Evolutionary conservation across 1,140 invertebrate species (phyloP).

Genomic region (Frieseomelitta varia): DNA sequence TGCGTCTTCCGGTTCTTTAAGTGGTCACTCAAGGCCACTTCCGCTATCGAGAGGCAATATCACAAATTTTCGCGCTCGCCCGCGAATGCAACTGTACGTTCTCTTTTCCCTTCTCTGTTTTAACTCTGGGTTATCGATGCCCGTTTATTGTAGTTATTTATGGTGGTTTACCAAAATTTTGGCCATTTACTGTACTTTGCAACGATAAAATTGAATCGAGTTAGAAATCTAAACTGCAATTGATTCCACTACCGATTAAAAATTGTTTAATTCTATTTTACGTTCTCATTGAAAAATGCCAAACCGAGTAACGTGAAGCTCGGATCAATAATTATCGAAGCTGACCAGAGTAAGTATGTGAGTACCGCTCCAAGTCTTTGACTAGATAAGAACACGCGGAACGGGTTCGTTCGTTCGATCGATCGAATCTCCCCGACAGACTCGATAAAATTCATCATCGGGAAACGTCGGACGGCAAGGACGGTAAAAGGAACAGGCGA

Average conservation of each 20-base stretch:
- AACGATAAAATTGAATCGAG: too few relatives aligned
- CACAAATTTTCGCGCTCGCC: background rate
- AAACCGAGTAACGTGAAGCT: too few relatives aligned
- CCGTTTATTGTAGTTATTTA: too few relatives aligned
- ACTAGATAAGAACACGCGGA: background rate
- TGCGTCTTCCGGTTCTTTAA: slow-evolving; percentile 1
- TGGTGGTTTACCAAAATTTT: too few relatives aligned
- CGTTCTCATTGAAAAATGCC: too few relatives aligned
- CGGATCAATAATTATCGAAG: background rate
- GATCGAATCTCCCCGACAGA: slow-evolving; percentile 1
- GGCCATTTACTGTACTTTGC: too few relatives aligned
- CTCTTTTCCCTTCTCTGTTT: background rate
- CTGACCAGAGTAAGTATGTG: background rate
- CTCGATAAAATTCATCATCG: slow-evolving; percentile 53
- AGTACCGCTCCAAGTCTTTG: background rate
- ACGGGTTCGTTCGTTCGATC: background rate
- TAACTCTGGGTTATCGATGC: too few relatives aligned
- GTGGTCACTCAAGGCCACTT: slow-evolving; percentile 10
- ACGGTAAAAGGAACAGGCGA: slow-evolving; percentile 67
- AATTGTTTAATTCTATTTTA: too few relatives aligned
- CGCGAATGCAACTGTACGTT: background rate
- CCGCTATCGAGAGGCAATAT: background rate
- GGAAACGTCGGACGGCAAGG: slow-evolving; percentile 56
- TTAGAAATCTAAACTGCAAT: too few relatives aligned
- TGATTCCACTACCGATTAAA: too few relatives aligned